Evolutionary conservation across 2,888 invertebrate species (phyloP), one percentile per base, ranked within the genome.

Genomic region (Lasioglossum zephyrum): DNA sequence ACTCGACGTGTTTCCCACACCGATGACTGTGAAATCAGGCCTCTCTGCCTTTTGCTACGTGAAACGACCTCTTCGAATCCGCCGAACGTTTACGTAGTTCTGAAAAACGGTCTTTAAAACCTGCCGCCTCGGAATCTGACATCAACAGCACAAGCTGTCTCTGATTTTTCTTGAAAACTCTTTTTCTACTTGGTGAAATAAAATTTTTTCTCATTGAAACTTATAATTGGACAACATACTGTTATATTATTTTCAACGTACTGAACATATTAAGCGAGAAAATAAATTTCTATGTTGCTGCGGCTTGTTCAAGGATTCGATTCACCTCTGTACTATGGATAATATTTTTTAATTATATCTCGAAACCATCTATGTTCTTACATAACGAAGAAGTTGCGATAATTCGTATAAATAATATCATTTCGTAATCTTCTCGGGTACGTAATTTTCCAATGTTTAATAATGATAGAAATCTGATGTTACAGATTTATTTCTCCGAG

Each of bases 1-100:
- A 79, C 79, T 78, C 85, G 88, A 85, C 88, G 84, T 83, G 84
- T 88, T 84, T 88, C 88, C 84, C 88, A 90, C 90, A 88, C 84
- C 84, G 87, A 85, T 82, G 87, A 85, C 79, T 85, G 86, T 82
- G 79, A 87, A 87, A 87, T 87, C 87, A 77, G 82, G 47, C 36
- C 73, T 79, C 74, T 36, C 49, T 80, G 75, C 47, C 81, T 81
- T 86, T 84, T 77, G 76, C 73, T 79, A 74, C 84, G 84, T 53
- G 75, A 73, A 78, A 74, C 75, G 77, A 53, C 70, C 81, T 60
- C 66, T 47, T 53, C 57, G 69, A 47, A 22, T 18, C 31, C 57
- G 60, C 16, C 2, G 53, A 49, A 47, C 75, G 76, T 83, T 82
- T 83, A 63, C 63, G 63, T 63, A 31, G 16, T 31, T 63, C 63